Base-by-base conservation (phyloP, 2,113 vertebrate species). In the Hippoglossus stenolepis region DNA sequence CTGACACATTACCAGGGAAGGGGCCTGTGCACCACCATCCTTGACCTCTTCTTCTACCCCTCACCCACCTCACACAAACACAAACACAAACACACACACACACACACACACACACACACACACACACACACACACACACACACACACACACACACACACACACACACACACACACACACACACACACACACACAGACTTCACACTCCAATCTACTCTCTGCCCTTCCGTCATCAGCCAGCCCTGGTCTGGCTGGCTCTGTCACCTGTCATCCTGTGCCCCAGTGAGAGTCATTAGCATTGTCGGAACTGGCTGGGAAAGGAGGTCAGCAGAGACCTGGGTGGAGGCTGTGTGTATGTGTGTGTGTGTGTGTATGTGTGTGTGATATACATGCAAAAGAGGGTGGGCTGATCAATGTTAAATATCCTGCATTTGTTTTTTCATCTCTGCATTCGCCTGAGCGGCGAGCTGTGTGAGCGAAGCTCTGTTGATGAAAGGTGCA, bases 281-380 rank as follows among this genome's bases (percentile, higher is more conserved):
- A 71, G 76, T 90, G 88, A 91, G 83, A 84, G 87, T 90, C 80
- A 90, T 92, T 92, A 90, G 75, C 79, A 75, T 83, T 91, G 88
- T 93, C 90, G 91, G 87, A 76, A 86, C 77, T 74, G 81, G 68
- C 73, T 65, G 60, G 61, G 80, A 82, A 85, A 85, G 73, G 87
- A 86, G 87, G 87, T 67, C 82, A 89, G 67, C 72, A 65, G 62
- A 84, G 78, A 76, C 70, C 60, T 69, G 79, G 63, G 65, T 61
- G 60, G 65, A 57, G n/a, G 60, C 21, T 20, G 23, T 12, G 14
- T 43, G 31, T 63, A 15, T 38, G 63, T 70, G 51, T 68, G 63
- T 70, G 51, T 68, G 63, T 54, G 53, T 47, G 49, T 62, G 54
- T 49, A 6, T 38, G 31, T 54, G 59, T 2, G 51, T 40, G 43